These are phyloP conservation scores for Phymastichus coffea DNA, from an alignment of 1,140 invertebrate species.

Conservation along the genomic window DNA sequence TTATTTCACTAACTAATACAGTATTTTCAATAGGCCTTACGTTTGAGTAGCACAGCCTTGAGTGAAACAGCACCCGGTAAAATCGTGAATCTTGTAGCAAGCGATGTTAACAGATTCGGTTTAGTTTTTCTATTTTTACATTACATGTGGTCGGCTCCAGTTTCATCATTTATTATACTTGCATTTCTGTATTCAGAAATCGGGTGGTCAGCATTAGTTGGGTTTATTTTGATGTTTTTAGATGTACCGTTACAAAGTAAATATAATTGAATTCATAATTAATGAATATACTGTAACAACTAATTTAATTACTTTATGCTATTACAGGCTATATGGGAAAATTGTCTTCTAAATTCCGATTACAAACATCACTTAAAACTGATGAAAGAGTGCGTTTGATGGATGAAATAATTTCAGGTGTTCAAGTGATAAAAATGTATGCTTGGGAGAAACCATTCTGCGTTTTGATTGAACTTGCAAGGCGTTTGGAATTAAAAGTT, in stretches of 20 bases:
- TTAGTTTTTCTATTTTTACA: slow-evolving; percentile 60
- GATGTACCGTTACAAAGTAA: slow-evolving; percentile 71
- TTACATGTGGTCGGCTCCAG: slow-evolving; percentile 65
- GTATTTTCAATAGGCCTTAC: slow-evolving; percentile 49
- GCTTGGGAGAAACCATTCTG: slow-evolving; percentile 72
- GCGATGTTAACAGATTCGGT: slow-evolving; percentile 69
- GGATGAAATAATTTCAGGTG: slow-evolving; percentile 72
- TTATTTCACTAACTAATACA: neutral
- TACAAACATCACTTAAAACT: slow-evolving; percentile 65
- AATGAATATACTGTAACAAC: neutral
- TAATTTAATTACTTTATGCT: too few relatives aligned
- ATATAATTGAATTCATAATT: slow-evolving; percentile 17
- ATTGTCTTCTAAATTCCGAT: slow-evolving; percentile 62
- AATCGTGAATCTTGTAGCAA: slow-evolving; percentile 78
- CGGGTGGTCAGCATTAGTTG: slow-evolving; percentile 63
- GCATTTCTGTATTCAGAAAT: slow-evolving; percentile 65
- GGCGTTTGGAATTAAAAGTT: slow-evolving; percentile 62
- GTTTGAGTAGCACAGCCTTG: slow-evolving; percentile 64
- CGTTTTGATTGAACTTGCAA: slow-evolving; percentile 58
- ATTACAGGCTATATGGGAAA: slow-evolving; percentile 65
- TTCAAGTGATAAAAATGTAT: slow-evolving; percentile 78
- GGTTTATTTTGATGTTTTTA: slow-evolving; percentile 65
- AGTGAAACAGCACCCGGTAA: slow-evolving; percentile 76
- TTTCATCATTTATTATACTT: slow-evolving; percentile 61
- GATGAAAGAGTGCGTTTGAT: slow-evolving; percentile 73